Evolutionary conservation across 2,113 vertebrate genomes (phyloP), one percentile per base, ranked within the genome.

Genomic region (Odocoileus virginianus): DNA sequence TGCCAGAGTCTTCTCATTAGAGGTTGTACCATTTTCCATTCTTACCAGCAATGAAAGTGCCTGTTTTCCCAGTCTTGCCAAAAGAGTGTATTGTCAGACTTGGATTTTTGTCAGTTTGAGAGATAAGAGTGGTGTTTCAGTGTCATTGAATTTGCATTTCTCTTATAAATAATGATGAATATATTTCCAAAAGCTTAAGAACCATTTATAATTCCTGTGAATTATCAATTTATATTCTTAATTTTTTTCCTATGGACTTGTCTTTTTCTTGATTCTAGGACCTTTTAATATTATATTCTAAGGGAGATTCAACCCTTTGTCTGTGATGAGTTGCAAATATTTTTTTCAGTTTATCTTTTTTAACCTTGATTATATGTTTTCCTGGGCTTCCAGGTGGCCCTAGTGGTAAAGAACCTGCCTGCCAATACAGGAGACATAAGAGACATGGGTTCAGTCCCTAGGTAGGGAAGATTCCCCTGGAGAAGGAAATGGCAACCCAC

Each of bases 191-290:
- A 94, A 54, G 54, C 33, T 86, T 91, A 83, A 64, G 40, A 30
- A 28, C 30, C 12, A 89, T 91, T 96, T n/a, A 28, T 74, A 40
- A 58, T 23, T 85, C 27, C 40, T 91, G 17, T 95, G 87, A 86
- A 45, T 82, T 78, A 9, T 5, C 15, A 92, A 47, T 55, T 92
- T 97, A 67, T 61, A 76, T 76, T 86, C 14, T 58, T 15, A 23
- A 7, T 81, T 55, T 55, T 94, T 91, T 87, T 71, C 45, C 43
- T 50, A 40, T 19, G 19, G 23, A 28, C 25, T 82, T 82, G 11
- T 64, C 27, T 91, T 86, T 95, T 89, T 95, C 82, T 97, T 95
- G 40, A 82, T 71, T 92, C 33, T 94, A 67, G 60, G 47, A 96
- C 16, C 71, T 43, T 76, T 76, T 76, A 40, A 43, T 76, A 43